phyloP scores from a whole-genome alignment of 2,797 vertebrate genomes.

The Octomys mimax region DNA sequence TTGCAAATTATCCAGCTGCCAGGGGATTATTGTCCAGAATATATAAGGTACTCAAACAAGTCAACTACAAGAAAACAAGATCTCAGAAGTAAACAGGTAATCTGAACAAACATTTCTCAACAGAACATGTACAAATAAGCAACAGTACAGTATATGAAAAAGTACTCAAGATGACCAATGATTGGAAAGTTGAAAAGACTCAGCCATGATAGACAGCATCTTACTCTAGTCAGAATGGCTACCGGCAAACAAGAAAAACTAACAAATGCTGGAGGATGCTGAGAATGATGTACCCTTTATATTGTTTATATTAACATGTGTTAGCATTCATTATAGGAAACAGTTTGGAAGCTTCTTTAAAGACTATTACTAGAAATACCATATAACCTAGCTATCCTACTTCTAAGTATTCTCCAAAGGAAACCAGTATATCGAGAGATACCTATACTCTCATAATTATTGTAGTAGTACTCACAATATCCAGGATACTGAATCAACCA shows the following conservation, averaged over 20 bases:
- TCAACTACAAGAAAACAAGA: background rate
- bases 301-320: background rate
- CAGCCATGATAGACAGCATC: background rate
- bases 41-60: background rate
- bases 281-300: background rate
- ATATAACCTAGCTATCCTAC: background rate
- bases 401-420: background rate
- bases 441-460: no score
- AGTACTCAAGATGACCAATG: background rate
- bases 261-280: background rate
- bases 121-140: background rate
- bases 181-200: background rate
- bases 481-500: background rate
- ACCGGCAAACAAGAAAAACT: background rate
- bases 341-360: background rate
- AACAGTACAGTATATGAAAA: background rate
- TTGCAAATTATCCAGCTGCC: background rate
- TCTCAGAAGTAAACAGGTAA: background rate
- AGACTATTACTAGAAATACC: background rate
- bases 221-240: background rate
- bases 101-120: background rate
- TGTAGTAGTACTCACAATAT: background rate
- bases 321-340: background rate
- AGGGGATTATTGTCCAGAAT: background rate
- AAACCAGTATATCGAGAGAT: background rate